Base-by-base conservation (phyloP, 2,797 vertebrate genomes). In the Poecilia picta region DNA sequence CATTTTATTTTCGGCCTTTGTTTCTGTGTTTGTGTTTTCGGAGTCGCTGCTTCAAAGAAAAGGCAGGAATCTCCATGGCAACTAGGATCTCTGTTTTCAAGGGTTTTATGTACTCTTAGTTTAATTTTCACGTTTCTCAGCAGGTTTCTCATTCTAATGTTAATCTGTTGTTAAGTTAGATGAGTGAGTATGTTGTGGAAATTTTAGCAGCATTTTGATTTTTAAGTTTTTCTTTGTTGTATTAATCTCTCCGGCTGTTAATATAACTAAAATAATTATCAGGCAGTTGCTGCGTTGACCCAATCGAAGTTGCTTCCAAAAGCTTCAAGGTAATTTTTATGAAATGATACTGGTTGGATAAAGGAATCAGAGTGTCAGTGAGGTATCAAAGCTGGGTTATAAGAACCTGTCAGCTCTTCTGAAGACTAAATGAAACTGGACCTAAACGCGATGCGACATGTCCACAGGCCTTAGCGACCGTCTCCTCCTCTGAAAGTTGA, bases 311-410 rank as follows among this genome's bases (percentile, higher is more conserved):
- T 18, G 59, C 31, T 62, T 62, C 31, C 59, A 33, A 18, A 62
- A 62, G 1, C 5, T 18, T 62, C 31, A 6, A 8, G 57, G 16
- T 59, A 4, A 57, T 2, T 20, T 20, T 36, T 15, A 8, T 8
- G 33, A 5, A 8, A 36, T 20, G 31, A 8, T 64, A 0, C 15
- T 6, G 18, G 33, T 23, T 20, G 31, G 31, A 36, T 8, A 8
- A 33, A 8, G 2, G 18, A 20, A 49, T 20, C 5, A 46, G 13
- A 46, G 45, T 13, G 4, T 15, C 91, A 94, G 88, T 85, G 87
- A 82, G 75, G 72, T 89, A 89, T 93, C 91, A 93, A 92, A 95
- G 94, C 77, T 71, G 46, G 89, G 79, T 91, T 87, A 62, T 78
- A 79, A 87, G 51, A 87, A 90, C 85, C 79, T 92, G 91, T 89